Percentiles rank a stretch among this genome's conserved stretches.
Evolutionary conservation across 64 coral and sea anemone species (phyloP).

Genomic region (Montipora sp.): DNA sequence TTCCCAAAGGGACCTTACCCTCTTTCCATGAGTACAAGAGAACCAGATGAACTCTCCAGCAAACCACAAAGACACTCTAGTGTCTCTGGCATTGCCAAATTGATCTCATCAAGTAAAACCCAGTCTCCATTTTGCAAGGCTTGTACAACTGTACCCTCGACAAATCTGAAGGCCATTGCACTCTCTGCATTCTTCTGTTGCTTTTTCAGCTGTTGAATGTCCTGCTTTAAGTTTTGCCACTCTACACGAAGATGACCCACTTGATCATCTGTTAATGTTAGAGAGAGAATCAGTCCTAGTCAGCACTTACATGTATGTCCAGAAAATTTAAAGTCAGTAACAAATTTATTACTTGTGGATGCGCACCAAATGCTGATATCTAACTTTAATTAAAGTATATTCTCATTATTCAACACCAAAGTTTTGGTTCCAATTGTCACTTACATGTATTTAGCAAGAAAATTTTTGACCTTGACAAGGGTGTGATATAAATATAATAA

Average conservation of each 20-base stretch:
- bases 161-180: slow-evolving; percentile 86
- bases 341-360: no score
- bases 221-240: slow-evolving; percentile 76
- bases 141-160: slow-evolving; percentile 89
- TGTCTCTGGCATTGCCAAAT: slow-evolving; percentile 95
- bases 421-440: no score
- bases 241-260: slow-evolving; percentile 6
- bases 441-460: no score
- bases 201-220: slow-evolving; percentile 70
- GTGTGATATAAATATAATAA: no score
- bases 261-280: neutral
- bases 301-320: neutral
- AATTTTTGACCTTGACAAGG: no score
- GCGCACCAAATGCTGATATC: no score
- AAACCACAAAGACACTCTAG: slow-evolving; percentile 96
- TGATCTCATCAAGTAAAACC: slow-evolving; percentile 98
- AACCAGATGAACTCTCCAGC: slow-evolving; percentile 88
- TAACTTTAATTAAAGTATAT: no score
- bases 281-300: neutral
- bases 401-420: no score
- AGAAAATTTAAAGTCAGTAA: no score
- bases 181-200: slow-evolving; percentile 94
- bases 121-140: slow-evolving; percentile 85
- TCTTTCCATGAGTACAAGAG: slow-evolving; percentile 92
- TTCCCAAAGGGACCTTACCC: slow-evolving; percentile 54